These are phyloP conservation scores for Anhinga anhinga DNA, from an alignment of 2,113 vertebrate species.

Conservation along the genomic window DNA sequence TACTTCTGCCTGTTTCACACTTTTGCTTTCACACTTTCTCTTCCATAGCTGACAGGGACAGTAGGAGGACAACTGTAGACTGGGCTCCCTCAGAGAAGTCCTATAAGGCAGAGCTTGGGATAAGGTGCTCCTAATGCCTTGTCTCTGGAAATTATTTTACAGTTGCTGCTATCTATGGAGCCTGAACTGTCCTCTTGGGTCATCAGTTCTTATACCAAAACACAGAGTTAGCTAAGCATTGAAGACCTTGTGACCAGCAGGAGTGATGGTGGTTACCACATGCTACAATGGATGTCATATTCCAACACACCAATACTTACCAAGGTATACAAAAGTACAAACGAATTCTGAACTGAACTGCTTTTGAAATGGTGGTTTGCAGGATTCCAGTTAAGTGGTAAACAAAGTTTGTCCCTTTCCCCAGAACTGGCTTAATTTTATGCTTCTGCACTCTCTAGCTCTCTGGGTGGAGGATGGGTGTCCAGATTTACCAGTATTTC, in stretches of 20 bases:
- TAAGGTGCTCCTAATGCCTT: neutral
- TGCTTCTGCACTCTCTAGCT: neutral
- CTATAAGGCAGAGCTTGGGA: neutral
- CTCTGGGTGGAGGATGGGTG: neutral
- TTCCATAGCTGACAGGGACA: neutral
- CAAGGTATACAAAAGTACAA: neutral
- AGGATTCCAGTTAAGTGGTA: neutral
- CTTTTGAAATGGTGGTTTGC: neutral
- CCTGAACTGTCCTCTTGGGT: neutral
- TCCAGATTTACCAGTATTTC: neutral
- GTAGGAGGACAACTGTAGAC: neutral
- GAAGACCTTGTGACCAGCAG: neutral
- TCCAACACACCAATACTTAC: neutral
- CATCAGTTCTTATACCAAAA: neutral
- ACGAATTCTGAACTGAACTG: neutral
- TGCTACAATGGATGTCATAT: rapidly evolving
- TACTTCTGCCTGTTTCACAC: neutral
- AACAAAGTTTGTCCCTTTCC: neutral
- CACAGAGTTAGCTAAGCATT: rapidly evolving
- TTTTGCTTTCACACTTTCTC: neutral
- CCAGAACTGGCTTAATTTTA: neutral
- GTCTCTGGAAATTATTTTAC: neutral
- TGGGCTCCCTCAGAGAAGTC: neutral
- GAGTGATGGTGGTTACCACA: neutral
- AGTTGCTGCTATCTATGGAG: neutral